Evolutionary conservation across 2,888 invertebrate genomes (phyloP), one percentile per base, ranked within the genome.

Genomic region (Koerneria pararmatus): DNA sequence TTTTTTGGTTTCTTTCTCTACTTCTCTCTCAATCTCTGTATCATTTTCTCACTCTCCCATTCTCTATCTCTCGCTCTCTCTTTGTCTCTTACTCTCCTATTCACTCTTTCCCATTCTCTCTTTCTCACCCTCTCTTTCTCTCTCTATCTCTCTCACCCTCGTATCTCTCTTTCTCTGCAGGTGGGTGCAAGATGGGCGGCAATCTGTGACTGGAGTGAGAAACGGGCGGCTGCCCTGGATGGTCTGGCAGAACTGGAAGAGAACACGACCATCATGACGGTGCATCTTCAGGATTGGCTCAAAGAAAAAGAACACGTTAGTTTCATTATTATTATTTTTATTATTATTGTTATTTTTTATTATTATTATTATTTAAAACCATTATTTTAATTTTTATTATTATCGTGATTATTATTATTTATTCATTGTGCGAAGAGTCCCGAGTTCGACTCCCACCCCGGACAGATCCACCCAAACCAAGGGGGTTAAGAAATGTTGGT

Each of bases 171-270:
- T 19, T 22, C 19, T 19, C 31, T 46, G 11, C 34, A n/a, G 19
- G 3, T 11, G 32, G 32, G 11, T 56, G 46, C 56, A 15, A 69
- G 77, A 46, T 79, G 78, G 79, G 64, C 65, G 29, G 22, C 37
- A 1, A 63, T 79, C n/a, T 80, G 80, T 56, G 78, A 78, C 53
- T 79, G 79, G 80, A 76, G 79, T 5, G 81, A 82, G 61, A 72
- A 70, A 15, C 69, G 82, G 34, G 74, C 78, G 3, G 62, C 35
- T n/a, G 63, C 73, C 24, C 69, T 80, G 35, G 78, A 79, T 56
- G 79, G 79, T 15, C 68, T 81, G 31, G 74, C 71, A 1, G 78
- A 81, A 49, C 67, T 79, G 24, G 68, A 76, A 6, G 74, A 77
- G 46, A 49, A 73, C 37, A 77, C 76, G 31, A 72, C 71, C 29